Conservation (phyloP, 2,888 invertebrate species). For the Apamea anceps region DNA sequence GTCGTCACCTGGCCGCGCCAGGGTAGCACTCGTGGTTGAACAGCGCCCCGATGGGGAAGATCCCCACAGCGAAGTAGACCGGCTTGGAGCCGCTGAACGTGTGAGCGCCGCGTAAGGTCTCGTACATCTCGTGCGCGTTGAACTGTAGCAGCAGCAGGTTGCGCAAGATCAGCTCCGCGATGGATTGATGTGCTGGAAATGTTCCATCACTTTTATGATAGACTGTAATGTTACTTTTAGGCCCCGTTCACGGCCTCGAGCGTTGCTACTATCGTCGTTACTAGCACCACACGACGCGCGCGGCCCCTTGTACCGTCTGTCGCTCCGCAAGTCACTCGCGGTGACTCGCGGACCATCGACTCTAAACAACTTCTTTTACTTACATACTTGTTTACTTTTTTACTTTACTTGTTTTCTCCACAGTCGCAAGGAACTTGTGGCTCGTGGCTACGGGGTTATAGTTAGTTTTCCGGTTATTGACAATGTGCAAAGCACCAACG, state of each 20-base stretch:
- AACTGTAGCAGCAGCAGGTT: constrained; percentile 95
- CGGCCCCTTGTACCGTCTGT: no score
- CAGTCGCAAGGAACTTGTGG: neutral
- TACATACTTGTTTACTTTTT: no score
- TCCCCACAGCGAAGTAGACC: constrained; percentile 92
- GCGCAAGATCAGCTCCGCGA: constrained; percentile 92
- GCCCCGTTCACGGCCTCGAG: neutral
- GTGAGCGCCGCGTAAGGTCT: constrained; percentile 90
- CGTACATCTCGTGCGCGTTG: constrained; percentile 96
- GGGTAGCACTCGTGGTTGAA: constrained; percentile 97
- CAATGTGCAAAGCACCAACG: neutral
- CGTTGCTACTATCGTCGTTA: neutral
- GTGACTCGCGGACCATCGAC: neutral
- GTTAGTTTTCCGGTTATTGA: neutral
- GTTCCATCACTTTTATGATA: neutral
- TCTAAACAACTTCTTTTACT: neutral
- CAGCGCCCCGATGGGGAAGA: constrained; percentile 94
- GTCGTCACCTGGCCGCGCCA: constrained; percentile 92
- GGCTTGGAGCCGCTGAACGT: constrained; percentile 89
- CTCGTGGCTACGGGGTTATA: neutral
- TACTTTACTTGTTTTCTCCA: no score
- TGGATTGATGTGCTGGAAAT: constrained; percentile 75
- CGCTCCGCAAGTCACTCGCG: no score
- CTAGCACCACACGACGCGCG: neutral
- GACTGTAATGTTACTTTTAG: neutral